Base-by-base conservation (phyloP, 2,797 vertebrate species). In the Varecia variegata region DNA sequence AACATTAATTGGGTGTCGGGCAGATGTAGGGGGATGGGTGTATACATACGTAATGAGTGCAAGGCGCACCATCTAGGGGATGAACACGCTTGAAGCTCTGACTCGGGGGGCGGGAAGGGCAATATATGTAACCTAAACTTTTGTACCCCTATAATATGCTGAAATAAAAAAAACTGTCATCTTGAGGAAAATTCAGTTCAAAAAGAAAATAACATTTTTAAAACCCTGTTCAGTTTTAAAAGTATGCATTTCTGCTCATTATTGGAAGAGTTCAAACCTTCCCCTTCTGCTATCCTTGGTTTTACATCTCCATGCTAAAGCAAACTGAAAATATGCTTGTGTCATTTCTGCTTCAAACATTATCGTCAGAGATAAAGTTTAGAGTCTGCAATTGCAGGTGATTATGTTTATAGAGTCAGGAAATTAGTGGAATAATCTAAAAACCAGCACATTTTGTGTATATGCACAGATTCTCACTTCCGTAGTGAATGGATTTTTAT, bases 291-390 rank as follows among this genome's bases (percentile, higher is more conserved):
- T 79, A 6, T 38, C 91, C 45, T 88, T 95, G 76, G 43, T 77
- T 82, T 32, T n/a, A 54, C 0, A 0, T 86, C 30, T 94, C 15
- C 23, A 71, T 15, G 52, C 1, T 47, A 40, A 95, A 38, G 2
- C 15, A 43, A 45, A 45, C 96, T 95, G 54, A 67, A 94, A 97
- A 95, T 35, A 43, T 97, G 52, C 62, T 90, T 86, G 23, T 93
- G 21, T 94, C 82, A 67, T 83, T 97, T 98, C 94, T 98, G 86
- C 86, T 97, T 95, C 52, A 83, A 77, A 60, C 14, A 93, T 82
- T 90, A 93, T 96, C 65, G 93, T 76, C 45, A 95, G 89, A 56
- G 38, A 47, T 52, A 94, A 93, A 82, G 43, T 54, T 70, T 93
- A 58, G 45, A 88, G 47, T 85, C 32, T 96, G 21, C 38, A 96